These are phyloP conservation scores for human DNA, from an alignment of 2,113 vertebrate species.

Conservation along the genomic window GRCh38 chr6:99665501-99666000, in stretches of 20 bases:
- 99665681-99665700: conserved; percentile 59
- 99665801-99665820: conserved; percentile 59
- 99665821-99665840: conserved; percentile 72
- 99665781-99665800: conserved; percentile 51
- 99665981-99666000: neutral
- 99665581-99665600: conserved; percentile 7
- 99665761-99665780: conserved; percentile 25
- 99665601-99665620: conserved; percentile 46
- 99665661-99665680: conserved; percentile 48
- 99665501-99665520: neutral
- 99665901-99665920: conserved; percentile 41
- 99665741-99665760: conserved; percentile 69
- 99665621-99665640: conserved; percentile 63
- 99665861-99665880: conserved; percentile 74
- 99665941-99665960: neutral
- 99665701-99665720: conserved; percentile 70
- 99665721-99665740: conserved; percentile 75
- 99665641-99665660: neutral
- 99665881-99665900: conserved; percentile 54
- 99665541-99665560: conserved; percentile 25
- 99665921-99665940: conserved; percentile 45
- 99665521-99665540: neutral
- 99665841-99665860: conserved; percentile 71
- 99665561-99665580: conserved; percentile 34
- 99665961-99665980: neutral